Evolutionary conservation across 1,140 invertebrate genomes (phyloP), one percentile per base, ranked within the genome.

Genomic region (Rhizoglyphus robini): DNA sequence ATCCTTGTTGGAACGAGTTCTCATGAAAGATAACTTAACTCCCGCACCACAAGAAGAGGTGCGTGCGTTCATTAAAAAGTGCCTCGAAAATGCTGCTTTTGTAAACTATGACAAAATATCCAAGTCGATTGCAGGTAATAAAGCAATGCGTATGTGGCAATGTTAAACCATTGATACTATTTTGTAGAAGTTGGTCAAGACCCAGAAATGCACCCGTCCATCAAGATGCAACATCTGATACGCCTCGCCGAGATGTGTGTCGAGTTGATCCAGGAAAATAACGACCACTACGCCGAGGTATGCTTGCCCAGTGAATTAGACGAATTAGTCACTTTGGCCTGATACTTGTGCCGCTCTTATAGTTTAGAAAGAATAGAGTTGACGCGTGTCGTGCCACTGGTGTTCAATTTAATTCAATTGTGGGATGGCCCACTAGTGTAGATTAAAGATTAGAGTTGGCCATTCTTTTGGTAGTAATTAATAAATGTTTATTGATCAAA

Each of bases 211-310:
- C 67, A 73, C 32, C 85, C 90, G 2, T 84, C 83, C 46, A 90
- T 89, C 77, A 93, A 95, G 75, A 81, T 99, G 18, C 94, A 98
- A 75, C 93, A 98, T 76, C 82, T 99, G 20, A 95, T 97, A 73
- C 92, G 92, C 74, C 82, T 99, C 58, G 91, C 95, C 18, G 95
- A 99, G 75, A 81, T 98, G 11, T 99, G 96, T 78, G 95, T 99
- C 41, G 96, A 99, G 77, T 82, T 99, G 13, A 79, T 99, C 48
- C 95, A 98, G 76, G 96, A 99, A 78, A 99, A 99, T 75, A 95
- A 99, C 79, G 96, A 99, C 77, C 93, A 98, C 78, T 97, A 99
- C 80, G 93, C 94, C 68, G 95, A 99, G 90, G 96, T 99, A 85
- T 82, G 79, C 23, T 68, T 36, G 20, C 23, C 4, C 20, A n/a